phyloP scores from a whole-genome alignment of 2,113 vertebrate species.

The Notothenia coriiceps region DNA sequence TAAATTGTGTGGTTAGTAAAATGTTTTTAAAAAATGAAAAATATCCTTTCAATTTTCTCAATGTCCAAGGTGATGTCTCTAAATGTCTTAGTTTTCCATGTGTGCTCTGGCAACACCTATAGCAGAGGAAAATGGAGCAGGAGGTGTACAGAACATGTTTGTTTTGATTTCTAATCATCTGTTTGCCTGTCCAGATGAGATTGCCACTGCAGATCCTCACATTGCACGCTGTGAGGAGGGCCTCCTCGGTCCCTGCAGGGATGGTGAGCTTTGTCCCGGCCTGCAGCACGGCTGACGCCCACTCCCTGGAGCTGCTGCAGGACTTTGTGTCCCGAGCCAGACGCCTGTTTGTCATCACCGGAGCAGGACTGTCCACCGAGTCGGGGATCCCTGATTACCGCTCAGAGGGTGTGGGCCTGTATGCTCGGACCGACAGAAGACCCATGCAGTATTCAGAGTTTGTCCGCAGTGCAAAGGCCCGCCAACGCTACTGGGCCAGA shows the following conservation, averaged over 20 bases:
- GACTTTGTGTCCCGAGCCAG: slow-evolving; percentile 86
- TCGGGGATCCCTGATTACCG: slow-evolving; percentile 98
- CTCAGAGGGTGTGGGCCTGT: slow-evolving; percentile 93
- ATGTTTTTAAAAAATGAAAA: no score
- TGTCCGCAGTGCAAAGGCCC: slow-evolving; percentile 85
- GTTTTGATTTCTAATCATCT: background rate
- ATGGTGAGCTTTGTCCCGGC: slow-evolving; percentile 86
- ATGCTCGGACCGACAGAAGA: slow-evolving; percentile 88
- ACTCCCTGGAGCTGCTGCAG: slow-evolving; percentile 87
- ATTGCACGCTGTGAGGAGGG: slow-evolving; percentile 28
- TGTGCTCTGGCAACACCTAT: background rate
- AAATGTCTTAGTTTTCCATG: no score
- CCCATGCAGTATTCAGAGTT: slow-evolving; percentile 93
- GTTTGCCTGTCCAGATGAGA: slow-evolving; percentile 71
- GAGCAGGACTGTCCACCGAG: slow-evolving; percentile 95
- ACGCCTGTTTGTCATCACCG: slow-evolving; percentile 90
- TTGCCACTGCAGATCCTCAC: slow-evolving; percentile 45
- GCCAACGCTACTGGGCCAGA: slow-evolving; percentile 96
- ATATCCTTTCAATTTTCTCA: no score
- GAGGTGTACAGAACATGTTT: no score
- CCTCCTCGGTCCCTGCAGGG: slow-evolving; percentile 53
- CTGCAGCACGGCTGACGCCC: slow-evolving; percentile 83
- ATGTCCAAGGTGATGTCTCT: no score
- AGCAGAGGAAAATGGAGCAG: no score
- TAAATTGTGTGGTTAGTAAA: no score